phyloP scores from a whole-genome alignment of 2,797 vertebrate species.

The Heliangelus exortis region DNA sequence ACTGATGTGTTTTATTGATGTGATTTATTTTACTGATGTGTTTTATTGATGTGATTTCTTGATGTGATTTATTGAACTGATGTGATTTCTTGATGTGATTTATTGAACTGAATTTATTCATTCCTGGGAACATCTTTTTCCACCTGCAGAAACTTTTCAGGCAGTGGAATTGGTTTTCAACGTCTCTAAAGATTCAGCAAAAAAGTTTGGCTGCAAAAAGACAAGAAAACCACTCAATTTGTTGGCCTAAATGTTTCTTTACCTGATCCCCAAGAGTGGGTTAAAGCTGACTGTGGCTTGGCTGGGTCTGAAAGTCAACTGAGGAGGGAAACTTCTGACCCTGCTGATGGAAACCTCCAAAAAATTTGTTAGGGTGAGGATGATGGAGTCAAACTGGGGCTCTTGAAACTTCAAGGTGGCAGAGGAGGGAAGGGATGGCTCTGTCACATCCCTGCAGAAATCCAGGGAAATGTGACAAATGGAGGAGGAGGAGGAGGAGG shows the following conservation, averaged over 20 bases:
- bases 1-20: too few relatives aligned
- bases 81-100: too few relatives aligned
- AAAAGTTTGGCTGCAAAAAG: not conserved
- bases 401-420: rapidly evolving
- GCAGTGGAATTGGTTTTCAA: too few relatives aligned
- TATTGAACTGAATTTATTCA: too few relatives aligned
- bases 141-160: rapidly evolving
- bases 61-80: too few relatives aligned
- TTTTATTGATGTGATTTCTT: too few relatives aligned
- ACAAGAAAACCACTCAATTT: too few relatives aligned
- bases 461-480: not conserved
- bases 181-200: not conserved
- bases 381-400: not conserved
- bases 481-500: too few relatives aligned
- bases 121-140: not conserved
- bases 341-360: not conserved
- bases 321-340: not conserved
- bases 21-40: too few relatives aligned
- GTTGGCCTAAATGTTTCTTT: not conserved
- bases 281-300: rapidly evolving
- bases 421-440: not conserved
- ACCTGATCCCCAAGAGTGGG: rapidly evolving
- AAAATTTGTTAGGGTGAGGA: too few relatives aligned
- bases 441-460: not conserved
- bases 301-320: rapidly evolving